Evolutionary conservation across 1,140 invertebrate species (phyloP).

Genomic region (Drosophila leontia): DNA sequence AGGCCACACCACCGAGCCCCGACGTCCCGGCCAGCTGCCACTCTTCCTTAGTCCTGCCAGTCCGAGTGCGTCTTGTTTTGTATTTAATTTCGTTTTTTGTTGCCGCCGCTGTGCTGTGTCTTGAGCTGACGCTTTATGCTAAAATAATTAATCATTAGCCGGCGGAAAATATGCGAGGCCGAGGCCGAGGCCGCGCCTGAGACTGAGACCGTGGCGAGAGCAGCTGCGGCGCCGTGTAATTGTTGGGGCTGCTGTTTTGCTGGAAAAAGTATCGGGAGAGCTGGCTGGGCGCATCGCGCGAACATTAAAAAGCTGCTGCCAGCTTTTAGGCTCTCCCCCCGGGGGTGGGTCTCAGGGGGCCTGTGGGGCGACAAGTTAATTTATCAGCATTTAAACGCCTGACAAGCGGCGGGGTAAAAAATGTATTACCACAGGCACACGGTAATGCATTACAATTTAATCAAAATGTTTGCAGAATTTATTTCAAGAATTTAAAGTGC

Average conservation of each 20-base stretch:
- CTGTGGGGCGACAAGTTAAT: constrained; percentile 67
- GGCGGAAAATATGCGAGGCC: constrained; percentile 74
- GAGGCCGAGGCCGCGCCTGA: constrained; percentile 12
- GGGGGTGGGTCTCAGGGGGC: constrained; percentile 4
- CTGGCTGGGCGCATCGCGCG: constrained; percentile 27
- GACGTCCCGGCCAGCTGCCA: constrained; percentile 42
- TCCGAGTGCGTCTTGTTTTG: constrained; percentile 51
- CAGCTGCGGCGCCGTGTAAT: constrained; percentile 71
- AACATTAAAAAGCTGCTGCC: constrained; percentile 72
- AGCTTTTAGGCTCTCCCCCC: constrained; percentile 40
- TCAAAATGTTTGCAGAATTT: constrained; percentile 12
- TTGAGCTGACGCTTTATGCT: constrained; percentile 82
- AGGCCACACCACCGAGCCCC: constrained; percentile 41
- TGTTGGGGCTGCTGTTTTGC: constrained; percentile 60
- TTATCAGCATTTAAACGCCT: constrained; percentile 81
- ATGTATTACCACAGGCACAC: constrained; percentile 45
- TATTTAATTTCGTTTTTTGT: constrained; percentile 77
- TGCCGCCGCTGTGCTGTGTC: constrained; percentile 44
- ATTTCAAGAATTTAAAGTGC: not conserved
- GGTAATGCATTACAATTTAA: constrained; percentile 54
- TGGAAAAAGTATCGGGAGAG: constrained; percentile 8
- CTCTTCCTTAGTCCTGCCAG: constrained; percentile 12
- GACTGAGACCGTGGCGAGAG: constrained; percentile 15
- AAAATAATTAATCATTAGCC: constrained; percentile 83
- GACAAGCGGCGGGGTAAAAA: constrained; percentile 56